A percentile compares a stretch with the other conserved stretches of the same genome.
phyloP scores from a whole-genome alignment of 2,888 invertebrate genomes.

The Hyalella azteca region DNA sequence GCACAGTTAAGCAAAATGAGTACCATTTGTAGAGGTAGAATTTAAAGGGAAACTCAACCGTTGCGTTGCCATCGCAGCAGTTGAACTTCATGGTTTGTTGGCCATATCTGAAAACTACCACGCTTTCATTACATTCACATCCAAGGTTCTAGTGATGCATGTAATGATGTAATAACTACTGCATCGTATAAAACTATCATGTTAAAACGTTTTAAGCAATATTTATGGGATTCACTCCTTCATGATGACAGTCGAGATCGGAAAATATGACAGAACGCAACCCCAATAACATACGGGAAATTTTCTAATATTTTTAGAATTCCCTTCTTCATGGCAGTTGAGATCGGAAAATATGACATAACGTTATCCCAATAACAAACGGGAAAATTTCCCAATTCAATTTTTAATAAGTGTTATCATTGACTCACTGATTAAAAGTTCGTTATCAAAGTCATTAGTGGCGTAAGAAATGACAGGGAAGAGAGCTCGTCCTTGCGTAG shows the following conservation, averaged over 20 bases:
- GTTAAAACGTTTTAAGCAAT: neutral
- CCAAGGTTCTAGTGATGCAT: neutral
- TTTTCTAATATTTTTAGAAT: neutral
- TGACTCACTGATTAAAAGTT: neutral
- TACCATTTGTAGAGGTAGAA: conserved; percentile 24
- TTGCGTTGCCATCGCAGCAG: conserved; percentile 14
- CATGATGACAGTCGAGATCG: neutral
- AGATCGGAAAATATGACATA: neutral
- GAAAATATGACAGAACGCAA: neutral
- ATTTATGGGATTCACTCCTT: neutral
- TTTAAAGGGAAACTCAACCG: neutral
- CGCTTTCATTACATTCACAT: neutral
- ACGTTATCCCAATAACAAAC: neutral
- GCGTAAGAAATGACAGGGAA: conserved; percentile 3
- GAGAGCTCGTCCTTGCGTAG: neutral
- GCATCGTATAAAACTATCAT: neutral
- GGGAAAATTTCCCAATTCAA: neutral
- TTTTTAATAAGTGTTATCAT: neutral
- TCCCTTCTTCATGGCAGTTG: neutral
- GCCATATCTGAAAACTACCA: conserved; percentile 11
- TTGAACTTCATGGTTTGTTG: neutral
- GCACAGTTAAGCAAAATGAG: conserved; percentile 33
- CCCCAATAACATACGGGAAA: neutral
- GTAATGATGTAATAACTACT: neutral
- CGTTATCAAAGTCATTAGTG: neutral